Conservation (phyloP, 2,113 vertebrate species). For the Dicaeum eximium region DNA sequence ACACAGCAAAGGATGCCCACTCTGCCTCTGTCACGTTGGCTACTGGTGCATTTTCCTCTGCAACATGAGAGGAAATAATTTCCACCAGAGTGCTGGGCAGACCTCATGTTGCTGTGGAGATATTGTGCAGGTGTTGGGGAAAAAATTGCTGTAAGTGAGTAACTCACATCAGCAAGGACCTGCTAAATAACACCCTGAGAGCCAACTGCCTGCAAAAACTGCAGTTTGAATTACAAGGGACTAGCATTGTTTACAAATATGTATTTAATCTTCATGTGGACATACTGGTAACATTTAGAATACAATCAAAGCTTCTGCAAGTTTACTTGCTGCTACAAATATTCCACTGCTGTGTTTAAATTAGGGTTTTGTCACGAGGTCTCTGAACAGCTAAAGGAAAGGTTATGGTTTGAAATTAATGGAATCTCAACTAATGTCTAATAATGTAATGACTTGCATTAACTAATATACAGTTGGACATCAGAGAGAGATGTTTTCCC, state of each 20-base stretch:
- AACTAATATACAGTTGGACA: background rate
- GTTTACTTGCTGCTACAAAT: background rate
- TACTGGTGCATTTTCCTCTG: background rate
- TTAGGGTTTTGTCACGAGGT: background rate
- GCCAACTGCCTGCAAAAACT: background rate
- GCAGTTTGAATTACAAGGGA: background rate
- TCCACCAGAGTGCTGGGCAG: background rate
- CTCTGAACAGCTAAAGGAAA: background rate
- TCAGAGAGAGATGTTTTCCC: background rate
- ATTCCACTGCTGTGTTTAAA: background rate
- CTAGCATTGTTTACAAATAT: background rate
- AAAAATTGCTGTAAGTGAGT: background rate
- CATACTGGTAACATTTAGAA: background rate
- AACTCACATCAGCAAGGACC: background rate
- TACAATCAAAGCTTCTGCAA: background rate
- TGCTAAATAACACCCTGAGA: background rate
- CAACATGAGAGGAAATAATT: background rate
- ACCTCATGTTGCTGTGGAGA: constrained; percentile 5
- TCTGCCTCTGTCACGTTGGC: background rate
- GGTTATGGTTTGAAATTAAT: background rate
- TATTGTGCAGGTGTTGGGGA: background rate
- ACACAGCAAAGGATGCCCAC: background rate
- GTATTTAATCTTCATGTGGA: background rate
- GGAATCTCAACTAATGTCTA: background rate
- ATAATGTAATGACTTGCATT: background rate